Base-by-base conservation (phyloP, 2,888 invertebrate genomes). In the Caenorhabditis sp. region DNA sequence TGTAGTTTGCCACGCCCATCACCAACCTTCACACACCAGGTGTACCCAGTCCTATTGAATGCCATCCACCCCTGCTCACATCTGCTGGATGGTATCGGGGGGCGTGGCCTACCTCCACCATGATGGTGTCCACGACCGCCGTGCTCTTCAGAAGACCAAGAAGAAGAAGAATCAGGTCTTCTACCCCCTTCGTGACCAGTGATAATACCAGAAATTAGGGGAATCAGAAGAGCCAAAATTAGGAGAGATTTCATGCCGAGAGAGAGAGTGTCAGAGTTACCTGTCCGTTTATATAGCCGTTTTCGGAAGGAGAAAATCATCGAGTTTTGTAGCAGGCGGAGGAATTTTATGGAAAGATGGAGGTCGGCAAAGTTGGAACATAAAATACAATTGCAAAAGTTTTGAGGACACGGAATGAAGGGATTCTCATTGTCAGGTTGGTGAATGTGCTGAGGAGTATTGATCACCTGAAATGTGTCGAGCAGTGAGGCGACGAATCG, bases 11-110 rank as follows among this genome's bases (percentile, higher is more conserved):
- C n/a, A n/a, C 49, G 5, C 38, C 19, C 22, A 14, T 26, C 12
- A 0, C 44, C 44, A 16, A 64, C 64, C 64, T 66, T 66, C 19
- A 66, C 31, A 66, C 64, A 66, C 49, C 64, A 66, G 2, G 5
- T 49, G 7, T 47, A 47, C 5, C 47, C 28, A 3, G 49, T n/a
- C 12, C 64, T 49, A 31, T 66, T 14, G n/a, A 66, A 66, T 14
- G 64, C 47, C 49, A 49, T 31, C 64, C 64, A 66, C 1, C 28
- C 64, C 6, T 6, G 14, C 4, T 26, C 19, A 66, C 64, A 66
- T n/a, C 35, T 35, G 12, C 5, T 8, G 6, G 8, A 10, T 12
- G 24, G 26, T n/a, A 31, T 16, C 12, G 38, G 61, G 38, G 61
- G 61, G 61, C 61, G 61, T 22, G 61, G 61, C 51, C 51, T 54